Evolutionary conservation across 2,113 vertebrate genomes (phyloP), one percentile per base, ranked within the genome.

Genomic region (Butorides virescens): DNA sequence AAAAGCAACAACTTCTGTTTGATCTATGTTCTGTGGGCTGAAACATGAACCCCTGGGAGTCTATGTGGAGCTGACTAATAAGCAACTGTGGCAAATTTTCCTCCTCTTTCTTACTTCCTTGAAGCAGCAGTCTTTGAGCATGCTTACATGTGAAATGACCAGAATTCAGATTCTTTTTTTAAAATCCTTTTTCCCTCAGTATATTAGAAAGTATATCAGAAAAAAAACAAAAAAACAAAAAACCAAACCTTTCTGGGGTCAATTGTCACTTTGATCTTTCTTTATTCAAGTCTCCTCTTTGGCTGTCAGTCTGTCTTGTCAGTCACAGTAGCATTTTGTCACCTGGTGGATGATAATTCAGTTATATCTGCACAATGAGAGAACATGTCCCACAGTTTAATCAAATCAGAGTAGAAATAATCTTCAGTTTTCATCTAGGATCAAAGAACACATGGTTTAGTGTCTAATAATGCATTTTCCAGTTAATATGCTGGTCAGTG

Each of bases 401-500:
- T 95, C 59, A 86, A 96, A 90, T 92, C 46, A 55, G 39, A 12
- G 34, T 73, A 70, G 55, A 86, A 90, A 80, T 62, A 62, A 73
- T 63, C 50, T 78, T 76, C 26, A 65, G 3, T 75, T 96, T 95
- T 96, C 89, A 90, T 95, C 95, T 85, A 94, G 70, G 53, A 90
- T 95, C 85, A 91, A 81, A 95, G 86, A 44, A 68, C 58, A 65
- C 10, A 23, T 39, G 19, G 76, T 67, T 92, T 71, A 56, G 34
- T 67, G 53, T 91, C 50, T 75, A 81, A 49, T 90, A 96, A 93
- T 75, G 49, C 8, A 77, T 67, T 96, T 91, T 79, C 44, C 50
- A 74, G 83, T 92, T 91, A 92, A 88, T 95, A 92, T 59, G 61
- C 27, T 76, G 18, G 11, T 81, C 50, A 77, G 12, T 86, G 7